Evolutionary conservation across 2,797 vertebrate genomes (phyloP).

Genomic region (Poecilia velifera): DNA sequence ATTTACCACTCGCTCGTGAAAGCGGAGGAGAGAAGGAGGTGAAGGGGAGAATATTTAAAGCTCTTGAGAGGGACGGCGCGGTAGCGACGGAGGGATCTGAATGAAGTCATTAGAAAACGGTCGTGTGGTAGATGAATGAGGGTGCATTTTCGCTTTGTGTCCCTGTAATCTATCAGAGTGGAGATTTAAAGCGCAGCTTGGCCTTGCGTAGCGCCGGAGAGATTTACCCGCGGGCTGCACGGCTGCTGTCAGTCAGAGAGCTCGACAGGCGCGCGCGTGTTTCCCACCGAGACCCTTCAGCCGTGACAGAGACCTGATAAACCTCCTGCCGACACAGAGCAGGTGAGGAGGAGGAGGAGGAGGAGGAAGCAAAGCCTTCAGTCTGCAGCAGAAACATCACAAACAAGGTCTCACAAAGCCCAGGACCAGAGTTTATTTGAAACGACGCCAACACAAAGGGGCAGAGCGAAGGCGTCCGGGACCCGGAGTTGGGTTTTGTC

Average conservation of each 20-base stretch:
- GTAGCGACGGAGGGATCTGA: constrained; percentile 36
- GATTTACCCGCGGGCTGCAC: constrained; percentile 55
- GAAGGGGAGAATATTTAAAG: constrained; percentile 43
- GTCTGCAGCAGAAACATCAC: constrained; percentile 22
- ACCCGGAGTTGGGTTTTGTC: constrained; percentile 16
- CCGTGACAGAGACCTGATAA: constrained; percentile 72
- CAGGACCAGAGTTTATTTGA: constrained; percentile 2
- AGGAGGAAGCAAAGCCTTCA: constrained; percentile 19
- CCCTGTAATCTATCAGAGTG: constrained; percentile 63
- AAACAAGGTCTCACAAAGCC: constrained; percentile 23
- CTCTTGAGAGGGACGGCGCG: constrained; percentile 24
- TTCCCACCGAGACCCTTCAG: constrained; percentile 63
- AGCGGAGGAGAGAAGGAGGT: constrained; percentile 17
- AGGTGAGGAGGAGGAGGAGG: constrained; percentile 11
- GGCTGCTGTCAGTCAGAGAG: constrained; percentile 58
- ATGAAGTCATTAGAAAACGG: constrained; percentile 58
- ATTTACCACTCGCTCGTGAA: constrained; percentile 51
- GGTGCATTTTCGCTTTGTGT: constrained; percentile 45
- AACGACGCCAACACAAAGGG: neutral
- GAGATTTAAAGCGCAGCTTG: constrained; percentile 71
- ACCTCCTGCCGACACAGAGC: constrained; percentile 48
- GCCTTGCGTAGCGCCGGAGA: constrained; percentile 56
- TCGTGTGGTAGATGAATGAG: constrained; percentile 53
- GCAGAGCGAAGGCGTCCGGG: neutral
- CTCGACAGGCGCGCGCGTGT: constrained; percentile 15